phyloP scores from a whole-genome alignment of 1,140 invertebrate species.

The Saccostrea glomerata region DNA sequence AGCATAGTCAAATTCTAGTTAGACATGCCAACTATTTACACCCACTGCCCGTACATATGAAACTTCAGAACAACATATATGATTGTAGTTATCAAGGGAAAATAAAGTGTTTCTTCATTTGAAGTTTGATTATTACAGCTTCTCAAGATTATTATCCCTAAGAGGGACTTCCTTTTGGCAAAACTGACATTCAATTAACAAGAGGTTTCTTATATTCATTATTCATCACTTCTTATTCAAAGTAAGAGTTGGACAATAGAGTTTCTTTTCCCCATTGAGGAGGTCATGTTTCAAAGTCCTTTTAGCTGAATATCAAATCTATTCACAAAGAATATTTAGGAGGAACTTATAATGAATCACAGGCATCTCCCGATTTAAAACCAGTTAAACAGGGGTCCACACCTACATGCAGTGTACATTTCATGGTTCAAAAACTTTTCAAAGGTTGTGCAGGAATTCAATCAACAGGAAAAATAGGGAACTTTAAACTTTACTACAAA shows the following conservation, averaged over 20 bases:
- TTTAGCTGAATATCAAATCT: slow-evolving; percentile 19
- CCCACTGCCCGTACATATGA: too few relatives aligned
- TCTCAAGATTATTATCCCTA: background rate
- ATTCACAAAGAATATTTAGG: background rate
- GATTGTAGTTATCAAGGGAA: background rate
- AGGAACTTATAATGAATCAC: background rate
- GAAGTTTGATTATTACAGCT: slow-evolving; percentile 6
- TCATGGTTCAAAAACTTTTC: background rate
- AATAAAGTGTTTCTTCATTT: background rate
- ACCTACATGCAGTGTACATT: background rate
- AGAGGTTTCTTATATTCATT: background rate
- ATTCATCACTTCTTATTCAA: background rate
- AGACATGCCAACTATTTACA: too few relatives aligned
- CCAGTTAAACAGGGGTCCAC: slow-evolving; percentile 2
- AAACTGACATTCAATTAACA: slow-evolving; percentile 9
- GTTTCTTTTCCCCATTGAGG: background rate
- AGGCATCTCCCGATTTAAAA: background rate
- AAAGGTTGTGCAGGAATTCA: background rate
- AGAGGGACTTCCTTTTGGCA: background rate
- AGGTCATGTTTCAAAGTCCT: background rate
- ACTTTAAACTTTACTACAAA: too few relatives aligned
- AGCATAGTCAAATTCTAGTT: too few relatives aligned
- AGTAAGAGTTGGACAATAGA: background rate
- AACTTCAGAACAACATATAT: too few relatives aligned
- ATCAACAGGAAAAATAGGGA: background rate